Conservation (phyloP, 2,888 invertebrate species). For the Drosophila kambysellisi region DNA sequence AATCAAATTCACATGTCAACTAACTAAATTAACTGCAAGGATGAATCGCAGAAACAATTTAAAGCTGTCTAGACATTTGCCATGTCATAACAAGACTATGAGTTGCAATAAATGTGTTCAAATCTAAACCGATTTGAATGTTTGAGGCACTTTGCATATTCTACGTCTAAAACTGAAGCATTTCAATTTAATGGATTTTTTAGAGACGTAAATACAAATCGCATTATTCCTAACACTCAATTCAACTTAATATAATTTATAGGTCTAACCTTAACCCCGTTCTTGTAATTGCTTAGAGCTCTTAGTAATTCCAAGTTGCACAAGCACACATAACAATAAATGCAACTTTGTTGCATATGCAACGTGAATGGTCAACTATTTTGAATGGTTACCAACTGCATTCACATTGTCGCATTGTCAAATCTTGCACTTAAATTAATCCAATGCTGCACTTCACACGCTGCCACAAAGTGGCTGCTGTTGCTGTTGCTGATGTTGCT, state of each 20-base stretch:
- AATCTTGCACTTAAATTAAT: conserved; percentile 60
- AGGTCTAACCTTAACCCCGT: conserved; percentile 3
- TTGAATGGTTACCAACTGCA: conserved; percentile 12
- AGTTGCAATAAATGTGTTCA: background rate
- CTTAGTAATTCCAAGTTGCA: background rate
- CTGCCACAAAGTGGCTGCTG: conserved; percentile 50
- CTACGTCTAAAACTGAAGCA: background rate
- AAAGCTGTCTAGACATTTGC: background rate
- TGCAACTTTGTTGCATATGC: background rate
- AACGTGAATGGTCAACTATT: conserved; percentile 33
- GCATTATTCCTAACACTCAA: too few relatives aligned
- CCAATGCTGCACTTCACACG: conserved; percentile 70
- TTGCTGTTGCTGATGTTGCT: conserved; percentile 40
- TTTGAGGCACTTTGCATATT: background rate
- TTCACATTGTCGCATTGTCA: conserved; percentile 48
- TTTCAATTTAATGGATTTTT: background rate
- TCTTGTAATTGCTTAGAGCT: background rate
- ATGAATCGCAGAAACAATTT: background rate
- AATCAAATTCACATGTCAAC: conserved; percentile 68
- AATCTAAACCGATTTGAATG: background rate
- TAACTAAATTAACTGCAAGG: conserved; percentile 17
- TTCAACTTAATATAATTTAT: background rate
- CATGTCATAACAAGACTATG: background rate
- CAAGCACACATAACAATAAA: conserved; percentile 1
- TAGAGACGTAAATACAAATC: background rate